Percentiles rank a stretch among this genome's conserved stretches.
These are phyloP conservation scores for Cotesia typhae DNA, from an alignment of 1,140 invertebrate genomes.

Conservation along the genomic window DNA sequence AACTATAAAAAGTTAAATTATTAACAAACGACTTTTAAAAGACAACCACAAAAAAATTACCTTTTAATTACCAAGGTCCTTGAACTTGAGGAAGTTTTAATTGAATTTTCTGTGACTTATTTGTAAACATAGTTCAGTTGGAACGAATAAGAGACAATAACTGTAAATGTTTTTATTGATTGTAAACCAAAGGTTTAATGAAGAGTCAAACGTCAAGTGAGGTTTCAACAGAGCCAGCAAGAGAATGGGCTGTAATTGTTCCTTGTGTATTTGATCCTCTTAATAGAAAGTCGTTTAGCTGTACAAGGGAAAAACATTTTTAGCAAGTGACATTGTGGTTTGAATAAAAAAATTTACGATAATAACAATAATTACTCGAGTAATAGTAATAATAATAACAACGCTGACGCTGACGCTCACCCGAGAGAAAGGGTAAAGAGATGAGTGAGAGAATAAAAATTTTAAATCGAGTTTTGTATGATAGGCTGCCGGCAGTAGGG, in stretches of 20 bases:
- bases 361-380: too few species aligned
- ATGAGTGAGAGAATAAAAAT: conserved; percentile 45
- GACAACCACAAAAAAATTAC: too few species aligned
- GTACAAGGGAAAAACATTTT: conserved; percentile 1
- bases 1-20: too few species aligned
- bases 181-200: neutral
- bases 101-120: too few species aligned
- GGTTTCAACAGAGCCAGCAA: neutral
- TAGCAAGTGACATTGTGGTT: conserved; percentile 1
- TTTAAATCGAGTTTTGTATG: conserved; percentile 59
- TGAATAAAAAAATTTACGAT: neutral
- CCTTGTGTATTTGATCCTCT: neutral
- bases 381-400: too few species aligned
- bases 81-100: too few species aligned
- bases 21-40: too few species aligned
- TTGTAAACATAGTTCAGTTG: too few species aligned
- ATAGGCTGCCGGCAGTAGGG: conserved; percentile 50
- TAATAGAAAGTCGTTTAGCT: neutral
- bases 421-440: conserved; percentile 1
- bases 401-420: too few species aligned
- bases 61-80: too few species aligned
- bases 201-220: neutral
- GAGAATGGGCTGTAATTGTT: neutral
- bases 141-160: too few species aligned
- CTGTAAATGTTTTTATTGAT: neutral